Evolutionary conservation across 1,140 invertebrate genomes (phyloP), one percentile per base, ranked within the genome.

Genomic region (Trachymyrmex cornetzi): DNA sequence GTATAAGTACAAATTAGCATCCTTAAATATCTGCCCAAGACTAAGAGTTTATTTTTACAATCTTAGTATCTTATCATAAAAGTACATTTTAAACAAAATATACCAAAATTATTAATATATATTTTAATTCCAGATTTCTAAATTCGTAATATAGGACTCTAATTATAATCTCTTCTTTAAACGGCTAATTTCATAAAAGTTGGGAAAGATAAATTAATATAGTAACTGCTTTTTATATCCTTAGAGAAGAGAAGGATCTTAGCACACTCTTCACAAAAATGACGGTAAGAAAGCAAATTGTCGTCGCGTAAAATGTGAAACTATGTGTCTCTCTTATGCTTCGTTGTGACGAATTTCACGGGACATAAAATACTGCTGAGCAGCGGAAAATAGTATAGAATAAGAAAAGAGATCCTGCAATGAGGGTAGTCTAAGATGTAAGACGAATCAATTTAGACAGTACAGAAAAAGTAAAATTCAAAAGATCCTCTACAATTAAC

Each of bases 321-420:
- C 74, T 77, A 69, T 22, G 87, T 77, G 71, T 24, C 57, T 67
- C 57, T 63, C 85, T 88, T 85, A 57, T 77, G 79, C 30, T 71
- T 85, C 64, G 84, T 84, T 85, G 84, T 71, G 87, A 91, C 77
- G 82, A 91, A 92, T 92, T 91, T 92, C 81, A 89, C 90, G 88
- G 88, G 53, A 86, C 90, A 90, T 90, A 92, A 90, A 92, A 57
- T 81, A 30, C 34, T 48, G 59, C 24, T 53, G n/a, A 55, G 24
- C 16, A n/a, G 57, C 30, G 63, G 7, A 16, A 66, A 79, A 59
- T 53, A 67, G 48, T 72, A 44, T 63, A 59, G 30, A 86, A 79
- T n/a, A 61, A 69, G 48, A 48, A 81, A 81, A 55, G 14, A 79
- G 63, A 66, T 67, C 74, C 27, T 57, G 30, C 30, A 50, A 50